Evolutionary conservation across 2,797 vertebrate genomes (phyloP).

Genomic region (Selene dorsalis): DNA sequence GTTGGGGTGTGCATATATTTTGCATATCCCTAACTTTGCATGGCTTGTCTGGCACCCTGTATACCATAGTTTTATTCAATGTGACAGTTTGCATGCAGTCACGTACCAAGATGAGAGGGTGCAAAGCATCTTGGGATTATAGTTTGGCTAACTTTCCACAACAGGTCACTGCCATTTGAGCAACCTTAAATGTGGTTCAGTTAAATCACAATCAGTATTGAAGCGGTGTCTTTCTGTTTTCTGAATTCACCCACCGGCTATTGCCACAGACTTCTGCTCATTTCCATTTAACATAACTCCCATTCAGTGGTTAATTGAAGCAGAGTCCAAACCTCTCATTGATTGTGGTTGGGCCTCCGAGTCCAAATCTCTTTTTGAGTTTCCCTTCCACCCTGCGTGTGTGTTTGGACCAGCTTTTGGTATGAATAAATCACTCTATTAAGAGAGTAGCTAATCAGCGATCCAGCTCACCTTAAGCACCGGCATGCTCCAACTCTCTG

Average conservation of each 20-base stretch:
- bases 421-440: slow-evolving; percentile 60
- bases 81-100: slow-evolving; percentile 80
- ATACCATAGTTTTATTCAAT: slow-evolving; percentile 57
- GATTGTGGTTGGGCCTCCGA: slow-evolving; percentile 44
- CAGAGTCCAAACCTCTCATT: slow-evolving; percentile 45
- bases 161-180: slow-evolving; percentile 18
- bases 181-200: slow-evolving; percentile 2
- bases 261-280: slow-evolving; percentile 27
- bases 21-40: slow-evolving; percentile 76
- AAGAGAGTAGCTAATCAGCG: slow-evolving; percentile 56
- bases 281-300: slow-evolving; percentile 37
- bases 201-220: not conserved
- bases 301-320: slow-evolving; percentile 12
- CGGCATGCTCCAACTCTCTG: slow-evolving; percentile 62
- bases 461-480: slow-evolving; percentile 65
- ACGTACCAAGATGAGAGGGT: slow-evolving; percentile 55
- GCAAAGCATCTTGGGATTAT: slow-evolving; percentile 53
- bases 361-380: slow-evolving; percentile 49
- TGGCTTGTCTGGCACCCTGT: slow-evolving; percentile 75
- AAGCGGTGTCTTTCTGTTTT: slow-evolving; percentile 15
- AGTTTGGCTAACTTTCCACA: slow-evolving; percentile 18
- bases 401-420: slow-evolving; percentile 46
- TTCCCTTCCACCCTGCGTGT: slow-evolving; percentile 21
- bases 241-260: slow-evolving; percentile 23
- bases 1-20: slow-evolving; percentile 41